Evolutionary conservation across 2,888 invertebrate species (phyloP), one percentile per base, ranked within the genome.

Genomic region (Aphidoletes aphidimyza): DNA sequence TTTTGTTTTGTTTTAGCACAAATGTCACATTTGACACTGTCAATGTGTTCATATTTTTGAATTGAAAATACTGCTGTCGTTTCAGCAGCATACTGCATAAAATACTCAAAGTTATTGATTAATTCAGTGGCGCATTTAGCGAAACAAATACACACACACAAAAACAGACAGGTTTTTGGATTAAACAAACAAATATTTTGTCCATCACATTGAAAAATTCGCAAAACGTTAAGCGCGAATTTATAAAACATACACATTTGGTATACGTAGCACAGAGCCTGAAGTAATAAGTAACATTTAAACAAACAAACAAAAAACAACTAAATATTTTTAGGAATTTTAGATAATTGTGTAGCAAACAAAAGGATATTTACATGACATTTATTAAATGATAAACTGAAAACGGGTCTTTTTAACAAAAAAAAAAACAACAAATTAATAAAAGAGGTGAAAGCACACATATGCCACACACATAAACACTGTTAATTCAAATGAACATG

Each of bases 221-320:
- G 54, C 54, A 54, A 54, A n/a, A n/a, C n/a, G n/a, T n/a, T 54
- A 26, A 54, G 2, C 54, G 54, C 26, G 54, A 54, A 54, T 54
- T 54, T 54, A 54, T 47, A 19, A 47, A 47, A 47, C 47, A 47
- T 19, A 47, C 47, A 11, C 47, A 39, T 39, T 54, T 54, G 5
- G 54, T 54, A 54, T 54, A 54, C 54, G 54, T 54, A 54, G 54
- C 22, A 54, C 22, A 54, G 54, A 54, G 54, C 54, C 54, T 54
- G 54, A 54, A 54, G 3, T 26, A 26, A 54, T n/a, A n/a, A n/a
- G n/a, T n/a, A n/a, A n/a, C n/a, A n/a, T n/a, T n/a, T n/a, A n/a
- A n/a, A n/a, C n/a, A n/a, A n/a, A n/a, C n/a, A 54, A 17, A 47
- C 17, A 47, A 2, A 47, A 47, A 54, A 54, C 11, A 54, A 42